Evolutionary conservation across 2,797 vertebrate species (phyloP), one percentile per base, ranked within the genome.

Genomic region (Xerus rutilus): DNA sequence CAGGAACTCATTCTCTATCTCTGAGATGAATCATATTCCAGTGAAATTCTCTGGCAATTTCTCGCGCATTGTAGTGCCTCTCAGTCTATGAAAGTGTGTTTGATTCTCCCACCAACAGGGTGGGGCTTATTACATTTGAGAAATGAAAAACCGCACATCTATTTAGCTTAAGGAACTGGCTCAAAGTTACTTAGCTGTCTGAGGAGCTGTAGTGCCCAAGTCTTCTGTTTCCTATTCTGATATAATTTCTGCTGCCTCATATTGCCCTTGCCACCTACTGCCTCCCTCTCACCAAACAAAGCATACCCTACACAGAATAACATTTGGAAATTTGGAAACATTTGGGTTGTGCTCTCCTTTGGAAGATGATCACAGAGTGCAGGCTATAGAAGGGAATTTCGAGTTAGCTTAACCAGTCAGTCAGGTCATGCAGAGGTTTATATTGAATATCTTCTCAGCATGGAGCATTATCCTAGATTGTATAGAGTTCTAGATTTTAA

Each of bases 1-100:
- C 64, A 73, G 47, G 39, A 54, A 65, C 47, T 62, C 9, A 25
- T 76, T 90, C 18, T 87, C 25, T 43, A 7, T 64, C 23, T 64
- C 74, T 89, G 91, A 93, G 47, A 67, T 59, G 43, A 72, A 69
- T 94, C 74, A 76, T 20, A 43, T 45, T 49, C 54, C 79, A 57
- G 13, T 43, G 52, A 89, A 82, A 72, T 43, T 82, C 43, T 72
- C 76, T 54, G 72, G 47, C 64, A 39, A 43, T 72, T 72, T 87
- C 72, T 45, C 69, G 4, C 30, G n/a, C 32, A 5, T 65, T 18
- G 7, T 25, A 62, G 28, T 87, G 20, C 35, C 30, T 87, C 70
- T 39, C 2, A 28, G 13, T 78, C 59, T 76, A 64, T 54, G 74
- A 91, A 43, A 79, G 49, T 49, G 45, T 18, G 18, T 20, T 84